Percentiles rank a stretch among this genome's conserved stretches.
Conservation (phyloP, 2,888 invertebrate species). For the Mycalesis mineus region DNA sequence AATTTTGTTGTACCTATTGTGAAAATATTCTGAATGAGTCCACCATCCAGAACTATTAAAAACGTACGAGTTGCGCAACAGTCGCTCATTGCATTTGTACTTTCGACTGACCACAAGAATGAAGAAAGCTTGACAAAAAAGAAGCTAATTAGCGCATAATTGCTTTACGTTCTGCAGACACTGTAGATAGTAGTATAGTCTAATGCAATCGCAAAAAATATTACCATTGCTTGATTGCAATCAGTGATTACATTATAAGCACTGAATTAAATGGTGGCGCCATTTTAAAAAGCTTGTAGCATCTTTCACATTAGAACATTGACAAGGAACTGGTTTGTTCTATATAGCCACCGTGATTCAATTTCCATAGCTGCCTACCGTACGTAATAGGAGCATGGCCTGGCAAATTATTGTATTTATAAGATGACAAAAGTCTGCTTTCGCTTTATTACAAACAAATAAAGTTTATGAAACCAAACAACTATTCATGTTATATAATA, state of each 20-base stretch:
- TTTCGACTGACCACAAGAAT: constrained; percentile 34
- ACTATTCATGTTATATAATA: no score
- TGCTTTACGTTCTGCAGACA: constrained; percentile 21
- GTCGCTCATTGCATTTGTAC: constrained; percentile 26
- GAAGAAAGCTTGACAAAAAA: constrained; percentile 34
- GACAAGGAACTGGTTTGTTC: no score
- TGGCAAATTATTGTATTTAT: no score
- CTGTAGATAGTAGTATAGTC: constrained; percentile 6
- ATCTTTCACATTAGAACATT: no score
- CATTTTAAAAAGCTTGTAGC: background rate
- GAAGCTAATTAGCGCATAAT: constrained; percentile 29
- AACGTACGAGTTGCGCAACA: constrained; percentile 27
- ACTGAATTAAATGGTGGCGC: background rate
- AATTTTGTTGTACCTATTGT: no score
- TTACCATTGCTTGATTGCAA: constrained; percentile 9
- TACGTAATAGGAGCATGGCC: no score
- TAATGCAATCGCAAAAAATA: constrained; percentile 19
- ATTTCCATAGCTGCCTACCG: no score
- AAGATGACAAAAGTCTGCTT: no score
- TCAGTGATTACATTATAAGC: background rate
- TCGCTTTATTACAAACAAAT: background rate
- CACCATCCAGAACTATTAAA: constrained; percentile 10
- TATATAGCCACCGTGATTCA: no score
- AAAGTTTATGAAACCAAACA: background rate
- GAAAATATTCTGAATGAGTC: no score